A percentile compares a stretch with the other conserved stretches of the same genome.
Conservation (phyloP, 2,113 vertebrate genomes). For the Eulemur rufifrons region DNA sequence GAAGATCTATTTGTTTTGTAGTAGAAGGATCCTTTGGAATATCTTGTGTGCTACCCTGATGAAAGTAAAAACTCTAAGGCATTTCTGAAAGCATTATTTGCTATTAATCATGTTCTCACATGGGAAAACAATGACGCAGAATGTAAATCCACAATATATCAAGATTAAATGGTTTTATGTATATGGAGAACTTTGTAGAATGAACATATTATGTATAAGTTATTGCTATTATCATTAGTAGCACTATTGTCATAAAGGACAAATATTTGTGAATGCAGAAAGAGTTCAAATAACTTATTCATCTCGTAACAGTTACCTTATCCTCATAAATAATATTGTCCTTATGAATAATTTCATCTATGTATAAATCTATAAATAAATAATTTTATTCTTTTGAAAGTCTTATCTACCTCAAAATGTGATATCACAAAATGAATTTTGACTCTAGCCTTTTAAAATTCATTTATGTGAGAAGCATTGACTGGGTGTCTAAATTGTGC, state of each 20-base stretch:
- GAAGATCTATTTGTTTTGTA: neutral
- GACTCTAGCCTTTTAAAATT: neutral
- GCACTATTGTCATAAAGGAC: neutral
- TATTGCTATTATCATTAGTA: neutral
- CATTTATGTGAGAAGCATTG: neutral
- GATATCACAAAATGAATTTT: neutral
- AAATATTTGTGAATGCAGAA: neutral
- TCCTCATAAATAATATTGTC: neutral
- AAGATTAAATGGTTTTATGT: neutral
- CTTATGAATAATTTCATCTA: neutral
- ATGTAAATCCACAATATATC: neutral
- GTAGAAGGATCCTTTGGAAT: neutral
- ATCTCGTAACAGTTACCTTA: neutral
- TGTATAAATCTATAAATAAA: neutral
- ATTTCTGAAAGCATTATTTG: neutral
- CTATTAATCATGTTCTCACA: neutral
- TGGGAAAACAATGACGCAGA: neutral
- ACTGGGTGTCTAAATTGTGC: neutral
- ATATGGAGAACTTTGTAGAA: neutral
- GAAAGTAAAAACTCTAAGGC: neutral
- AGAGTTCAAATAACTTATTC: neutral
- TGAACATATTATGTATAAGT: neutral
- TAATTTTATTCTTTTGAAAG: neutral
- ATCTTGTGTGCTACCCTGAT: neutral
- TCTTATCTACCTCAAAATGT: neutral